A percentile compares a stretch with the other conserved stretches of the same genome.
phyloP scores from a whole-genome alignment of 2,888 invertebrate species.

The Caenorhabditis zanzibari region DNA sequence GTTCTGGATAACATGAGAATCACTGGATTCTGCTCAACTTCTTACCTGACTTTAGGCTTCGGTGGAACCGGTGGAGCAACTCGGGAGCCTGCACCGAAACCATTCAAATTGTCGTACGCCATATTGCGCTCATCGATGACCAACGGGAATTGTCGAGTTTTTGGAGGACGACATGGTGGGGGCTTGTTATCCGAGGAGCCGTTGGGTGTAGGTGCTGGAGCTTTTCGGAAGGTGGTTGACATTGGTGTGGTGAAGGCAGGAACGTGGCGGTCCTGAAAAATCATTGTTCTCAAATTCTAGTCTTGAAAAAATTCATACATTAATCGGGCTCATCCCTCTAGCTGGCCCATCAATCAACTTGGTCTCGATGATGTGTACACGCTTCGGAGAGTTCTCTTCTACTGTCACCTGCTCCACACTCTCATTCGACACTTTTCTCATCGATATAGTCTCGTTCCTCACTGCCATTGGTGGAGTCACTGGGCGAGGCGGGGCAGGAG shows the following conservation, averaged over 20 bases:
- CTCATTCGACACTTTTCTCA: constrained; percentile 47
- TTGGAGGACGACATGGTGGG: constrained; percentile 71
- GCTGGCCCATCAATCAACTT: constrained; percentile 71
- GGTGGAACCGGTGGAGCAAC: constrained; percentile 79
- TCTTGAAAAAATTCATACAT: constrained; percentile 7
- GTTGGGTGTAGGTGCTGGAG: constrained; percentile 60
- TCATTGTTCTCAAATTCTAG: too few relatives aligned
- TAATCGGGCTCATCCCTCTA: constrained; percentile 61
- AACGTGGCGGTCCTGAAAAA: constrained; percentile 52
- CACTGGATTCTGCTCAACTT: neutral
- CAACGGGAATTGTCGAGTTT: constrained; percentile 68
- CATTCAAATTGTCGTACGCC: constrained; percentile 75
- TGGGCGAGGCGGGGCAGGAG: constrained; percentile 65
- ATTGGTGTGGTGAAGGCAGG: constrained; percentile 68
- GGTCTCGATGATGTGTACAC: constrained; percentile 72
- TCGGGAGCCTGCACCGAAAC: constrained; percentile 69
- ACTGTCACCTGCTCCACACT: constrained; percentile 52
- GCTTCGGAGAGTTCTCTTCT: constrained; percentile 67
- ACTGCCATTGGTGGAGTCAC: constrained; percentile 59
- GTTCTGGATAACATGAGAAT: constrained; percentile 21
- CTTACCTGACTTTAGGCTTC: constrained; percentile 79
- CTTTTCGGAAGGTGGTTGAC: constrained; percentile 50
- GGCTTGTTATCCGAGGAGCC: constrained; percentile 45
- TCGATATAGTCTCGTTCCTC: constrained; percentile 41
- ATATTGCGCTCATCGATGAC: constrained; percentile 66